Conservation (phyloP, 2,113 vertebrate genomes). For the Myotis lucifugus region DNA sequence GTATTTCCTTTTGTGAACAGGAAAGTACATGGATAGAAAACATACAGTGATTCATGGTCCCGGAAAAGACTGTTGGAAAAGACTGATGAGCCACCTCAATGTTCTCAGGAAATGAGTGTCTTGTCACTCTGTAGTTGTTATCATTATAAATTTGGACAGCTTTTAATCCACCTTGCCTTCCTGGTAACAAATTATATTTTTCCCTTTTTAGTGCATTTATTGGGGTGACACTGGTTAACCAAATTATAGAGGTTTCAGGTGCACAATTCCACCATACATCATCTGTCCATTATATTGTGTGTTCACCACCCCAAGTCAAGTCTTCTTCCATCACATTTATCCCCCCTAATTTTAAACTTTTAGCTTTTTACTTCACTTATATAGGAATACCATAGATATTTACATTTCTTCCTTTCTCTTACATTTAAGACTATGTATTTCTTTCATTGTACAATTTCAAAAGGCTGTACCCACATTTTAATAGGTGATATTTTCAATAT, state of each 20-base stretch:
- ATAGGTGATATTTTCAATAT: neutral
- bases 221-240: neutral
- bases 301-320: neutral
- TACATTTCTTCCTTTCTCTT: neutral
- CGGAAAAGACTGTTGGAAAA: neutral
- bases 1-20: neutral
- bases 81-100: neutral
- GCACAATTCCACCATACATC: neutral
- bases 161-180: neutral
- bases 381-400: no score
- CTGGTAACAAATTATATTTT: neutral
- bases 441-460: neutral
- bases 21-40: neutral
- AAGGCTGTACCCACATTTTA: neutral
- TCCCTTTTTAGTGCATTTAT: neutral
- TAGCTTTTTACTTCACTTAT: neutral
- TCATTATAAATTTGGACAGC: neutral
- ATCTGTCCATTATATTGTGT: neutral
- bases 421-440: neutral
- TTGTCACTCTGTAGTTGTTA: neutral
- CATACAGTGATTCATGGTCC: conserved; percentile 20
- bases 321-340: neutral
- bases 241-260: neutral
- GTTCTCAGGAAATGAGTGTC: conserved; percentile 2
- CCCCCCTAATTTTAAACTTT: neutral